These are phyloP conservation scores for Pantherophis guttatus DNA, from an alignment of 2,113 vertebrate species.

Conservation along the genomic window DNA sequence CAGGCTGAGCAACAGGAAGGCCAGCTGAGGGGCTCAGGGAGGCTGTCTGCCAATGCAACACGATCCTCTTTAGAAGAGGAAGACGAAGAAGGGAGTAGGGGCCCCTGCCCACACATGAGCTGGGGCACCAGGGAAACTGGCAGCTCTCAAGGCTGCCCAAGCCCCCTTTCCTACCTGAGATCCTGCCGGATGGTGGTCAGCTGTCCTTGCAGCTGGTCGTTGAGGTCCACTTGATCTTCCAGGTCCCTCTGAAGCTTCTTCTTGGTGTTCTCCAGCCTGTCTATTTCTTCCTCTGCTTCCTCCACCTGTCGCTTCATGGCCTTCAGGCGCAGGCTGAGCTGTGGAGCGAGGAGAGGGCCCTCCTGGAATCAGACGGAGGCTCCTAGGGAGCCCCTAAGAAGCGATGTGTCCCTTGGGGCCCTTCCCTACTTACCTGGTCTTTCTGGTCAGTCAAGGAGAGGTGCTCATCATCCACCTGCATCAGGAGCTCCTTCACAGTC, in stretches of 20 bases:
- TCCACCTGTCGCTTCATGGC: slow-evolving; percentile 95
- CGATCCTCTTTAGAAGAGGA: not conserved
- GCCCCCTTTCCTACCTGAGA: slow-evolving; percentile 75
- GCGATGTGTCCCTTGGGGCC: not conserved
- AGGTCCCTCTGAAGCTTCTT: slow-evolving; percentile 95
- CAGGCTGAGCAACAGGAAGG: not conserved
- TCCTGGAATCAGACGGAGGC: not conserved
- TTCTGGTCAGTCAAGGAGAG: slow-evolving; percentile 90
- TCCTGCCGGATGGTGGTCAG: slow-evolving; percentile 82
- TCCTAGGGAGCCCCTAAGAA: not conserved
- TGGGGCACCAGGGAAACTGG: not conserved
- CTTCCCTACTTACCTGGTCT: slow-evolving; percentile 79
- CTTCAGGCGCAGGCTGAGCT: slow-evolving; percentile 94
- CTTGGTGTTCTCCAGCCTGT: slow-evolving; percentile 87
- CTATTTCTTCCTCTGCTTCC: slow-evolving; percentile 94
- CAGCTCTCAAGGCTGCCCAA: not conserved
- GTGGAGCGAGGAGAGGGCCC: not conserved
- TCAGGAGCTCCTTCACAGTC: slow-evolving; percentile 92
- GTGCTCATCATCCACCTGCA: slow-evolving; percentile 94
- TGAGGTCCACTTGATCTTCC: slow-evolving; percentile 90
- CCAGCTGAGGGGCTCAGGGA: not conserved
- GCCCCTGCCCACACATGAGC: rapidly evolving
- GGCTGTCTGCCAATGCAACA: too few relatives aligned
- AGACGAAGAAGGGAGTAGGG: not conserved
- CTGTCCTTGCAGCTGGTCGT: slow-evolving; percentile 90